Conservation (phyloP, 2,888 invertebrate genomes). For the Philereme vetulata region DNA sequence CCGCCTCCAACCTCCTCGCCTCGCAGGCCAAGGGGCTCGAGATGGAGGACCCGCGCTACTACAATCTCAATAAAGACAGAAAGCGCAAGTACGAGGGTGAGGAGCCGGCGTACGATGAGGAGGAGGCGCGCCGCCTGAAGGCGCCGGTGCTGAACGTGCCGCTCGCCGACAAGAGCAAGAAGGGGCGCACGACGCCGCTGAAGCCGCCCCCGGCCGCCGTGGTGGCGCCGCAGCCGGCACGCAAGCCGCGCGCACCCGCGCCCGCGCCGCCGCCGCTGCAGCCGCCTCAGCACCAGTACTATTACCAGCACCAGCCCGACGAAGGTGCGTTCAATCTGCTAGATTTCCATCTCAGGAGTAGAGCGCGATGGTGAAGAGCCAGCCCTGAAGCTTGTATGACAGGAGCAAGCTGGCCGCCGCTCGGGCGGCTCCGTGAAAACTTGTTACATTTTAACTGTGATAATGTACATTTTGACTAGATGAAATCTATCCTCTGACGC, state of each 20-base stretch:
- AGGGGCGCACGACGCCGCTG: constrained; percentile 61
- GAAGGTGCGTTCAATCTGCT: constrained; percentile 85
- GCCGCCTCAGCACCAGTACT: constrained; percentile 80
- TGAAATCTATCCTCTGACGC: constrained; percentile 76
- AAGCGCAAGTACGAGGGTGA: constrained; percentile 88
- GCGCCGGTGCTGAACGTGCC: constrained; percentile 82
- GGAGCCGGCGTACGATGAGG: constrained; percentile 86
- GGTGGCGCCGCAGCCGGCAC: constrained; percentile 75
- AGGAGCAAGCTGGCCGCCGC: constrained; percentile 81
- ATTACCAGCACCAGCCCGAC: constrained; percentile 83
- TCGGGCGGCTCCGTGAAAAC: constrained; percentile 77
- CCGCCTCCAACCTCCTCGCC: constrained; percentile 62
- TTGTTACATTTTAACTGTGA: constrained; percentile 84
- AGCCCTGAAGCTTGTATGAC: constrained; percentile 85
- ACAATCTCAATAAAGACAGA: constrained; percentile 88
- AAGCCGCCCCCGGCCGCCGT: constrained; percentile 71
- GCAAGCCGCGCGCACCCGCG: constrained; percentile 74
- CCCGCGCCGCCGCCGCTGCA: constrained; percentile 76
- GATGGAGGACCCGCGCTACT: constrained; percentile 88
- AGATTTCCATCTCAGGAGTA: constrained; percentile 83
- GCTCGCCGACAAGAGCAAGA: constrained; percentile 75
- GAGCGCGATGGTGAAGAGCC: constrained; percentile 85
- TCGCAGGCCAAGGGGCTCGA: constrained; percentile 75
- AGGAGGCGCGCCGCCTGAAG: constrained; percentile 77
- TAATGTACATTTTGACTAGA: constrained; percentile 80